phyloP scores from a whole-genome alignment of 35 echinoderm and acorn worm genomes.

The Lytechinus pictus region DNA sequence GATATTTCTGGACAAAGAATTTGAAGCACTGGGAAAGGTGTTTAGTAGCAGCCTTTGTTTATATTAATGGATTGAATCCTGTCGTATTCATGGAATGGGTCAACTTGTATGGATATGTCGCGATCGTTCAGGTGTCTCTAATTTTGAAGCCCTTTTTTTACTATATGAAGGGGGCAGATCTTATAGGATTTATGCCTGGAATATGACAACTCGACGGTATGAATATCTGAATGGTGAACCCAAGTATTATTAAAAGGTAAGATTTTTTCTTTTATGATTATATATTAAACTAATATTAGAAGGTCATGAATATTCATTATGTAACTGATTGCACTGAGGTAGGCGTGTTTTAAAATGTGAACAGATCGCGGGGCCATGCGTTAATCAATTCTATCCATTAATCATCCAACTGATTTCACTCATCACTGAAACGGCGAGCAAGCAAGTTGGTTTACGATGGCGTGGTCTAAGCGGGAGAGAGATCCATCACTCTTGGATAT shows the following conservation, averaged over 20 bases:
- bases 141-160: slow-evolving; percentile 8
- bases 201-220: no score
- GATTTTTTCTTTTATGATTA: no score
- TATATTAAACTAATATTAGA: no score
- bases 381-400: neutral
- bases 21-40: slow-evolving; percentile 9
- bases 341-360: neutral
- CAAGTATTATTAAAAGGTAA: no score
- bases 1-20: slow-evolving; percentile 48
- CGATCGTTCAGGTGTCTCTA: neutral
- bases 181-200: no score
- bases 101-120: slow-evolving; percentile 40
- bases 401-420: neutral
- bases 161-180: neutral
- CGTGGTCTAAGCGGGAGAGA: neutral
- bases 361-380: no score
- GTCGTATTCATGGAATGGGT: slow-evolving; percentile 44
- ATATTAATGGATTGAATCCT: slow-evolving; percentile 56
- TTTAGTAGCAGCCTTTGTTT: slow-evolving; percentile 47
- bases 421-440: no score
- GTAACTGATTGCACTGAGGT: neutral
- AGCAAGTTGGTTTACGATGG: no score
- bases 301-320: neutral
- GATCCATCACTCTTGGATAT: neutral
- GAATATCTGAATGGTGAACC: no score